Conservation (phyloP, 2,888 invertebrate genomes). For the Frankliniella fusca region DNA sequence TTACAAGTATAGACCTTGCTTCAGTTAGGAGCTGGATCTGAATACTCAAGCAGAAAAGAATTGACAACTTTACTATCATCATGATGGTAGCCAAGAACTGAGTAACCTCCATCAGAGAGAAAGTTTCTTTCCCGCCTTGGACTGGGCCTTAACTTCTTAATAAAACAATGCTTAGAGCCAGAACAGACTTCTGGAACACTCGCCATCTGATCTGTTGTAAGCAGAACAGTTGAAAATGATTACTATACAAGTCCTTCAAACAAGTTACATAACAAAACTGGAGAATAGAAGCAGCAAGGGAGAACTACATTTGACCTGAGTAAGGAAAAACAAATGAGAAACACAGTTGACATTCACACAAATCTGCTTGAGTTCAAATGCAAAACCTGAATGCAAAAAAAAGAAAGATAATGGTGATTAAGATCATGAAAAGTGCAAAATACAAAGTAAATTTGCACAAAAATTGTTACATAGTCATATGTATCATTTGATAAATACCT, state of each 20-base stretch:
- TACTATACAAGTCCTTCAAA: background rate
- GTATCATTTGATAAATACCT: background rate
- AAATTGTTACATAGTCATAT: constrained; percentile 6
- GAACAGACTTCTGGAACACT: background rate
- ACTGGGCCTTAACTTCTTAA: no score
- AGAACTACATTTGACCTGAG: background rate
- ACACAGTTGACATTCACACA: no score
- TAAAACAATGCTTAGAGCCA: no score
- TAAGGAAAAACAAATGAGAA: background rate
- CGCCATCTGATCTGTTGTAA: background rate
- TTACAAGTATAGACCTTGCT: no score
- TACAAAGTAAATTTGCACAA: background rate
- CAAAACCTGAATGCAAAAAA: background rate
- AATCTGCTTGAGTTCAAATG: background rate
- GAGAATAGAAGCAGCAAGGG: background rate
- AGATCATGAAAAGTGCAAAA: background rate
- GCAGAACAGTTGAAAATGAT: background rate
- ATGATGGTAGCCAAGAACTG: no score
- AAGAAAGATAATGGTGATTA: background rate
- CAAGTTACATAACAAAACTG: background rate
- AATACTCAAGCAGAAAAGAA: no score
- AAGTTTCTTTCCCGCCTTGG: no score
- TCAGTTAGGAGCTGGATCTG: no score
- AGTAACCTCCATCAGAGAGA: no score
- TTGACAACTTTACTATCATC: no score